A percentile compares a stretch with the other conserved stretches of the same genome.
Conservation (phyloP, 1,140 invertebrate species). For the Drosophila ogumai region DNA sequence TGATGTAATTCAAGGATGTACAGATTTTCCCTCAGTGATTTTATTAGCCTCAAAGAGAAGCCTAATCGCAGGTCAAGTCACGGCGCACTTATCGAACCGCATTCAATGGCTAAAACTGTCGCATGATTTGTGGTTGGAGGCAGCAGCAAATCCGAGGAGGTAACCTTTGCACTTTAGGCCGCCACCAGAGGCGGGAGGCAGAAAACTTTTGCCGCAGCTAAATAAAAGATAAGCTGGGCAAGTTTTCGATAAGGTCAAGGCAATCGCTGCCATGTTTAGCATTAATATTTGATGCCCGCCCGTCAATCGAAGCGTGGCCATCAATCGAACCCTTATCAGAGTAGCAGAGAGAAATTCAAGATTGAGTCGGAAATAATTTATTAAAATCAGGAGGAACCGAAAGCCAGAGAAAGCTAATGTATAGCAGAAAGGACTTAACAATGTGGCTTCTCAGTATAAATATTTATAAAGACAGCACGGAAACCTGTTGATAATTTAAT, state of each 20-base stretch:
- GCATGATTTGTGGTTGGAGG: slow-evolving; percentile 28
- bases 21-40: not conserved
- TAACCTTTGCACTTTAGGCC: slow-evolving; percentile 51
- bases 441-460: not conserved
- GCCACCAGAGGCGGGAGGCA: not conserved
- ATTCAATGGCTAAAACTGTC: slow-evolving; percentile 34
- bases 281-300: slow-evolving; percentile 59
- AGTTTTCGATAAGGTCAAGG: slow-evolving; percentile 54
- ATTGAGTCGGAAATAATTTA: slow-evolving; percentile 8
- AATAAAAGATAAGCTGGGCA: slow-evolving; percentile 57
- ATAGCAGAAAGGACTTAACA: not conserved
- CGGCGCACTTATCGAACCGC: slow-evolving; percentile 34
- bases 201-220: slow-evolving; percentile 42
- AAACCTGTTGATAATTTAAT: not conserved
- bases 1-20: not conserved
- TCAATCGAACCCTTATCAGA: slow-evolving; percentile 53
- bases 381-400: not conserved
- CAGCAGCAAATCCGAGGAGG: slow-evolving; percentile 12
- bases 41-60: not conserved
- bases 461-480: no score
- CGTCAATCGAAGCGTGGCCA: slow-evolving; percentile 34
- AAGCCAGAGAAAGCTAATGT: not conserved
- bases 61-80: slow-evolving; percentile 44
- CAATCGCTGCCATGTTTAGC: slow-evolving; percentile 46
- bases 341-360: not conserved